Percentiles rank a stretch among this genome's conserved stretches.
Evolutionary conservation across 2,888 invertebrate species (phyloP).

Genomic region (Archaeoteleia sp.): DNA sequence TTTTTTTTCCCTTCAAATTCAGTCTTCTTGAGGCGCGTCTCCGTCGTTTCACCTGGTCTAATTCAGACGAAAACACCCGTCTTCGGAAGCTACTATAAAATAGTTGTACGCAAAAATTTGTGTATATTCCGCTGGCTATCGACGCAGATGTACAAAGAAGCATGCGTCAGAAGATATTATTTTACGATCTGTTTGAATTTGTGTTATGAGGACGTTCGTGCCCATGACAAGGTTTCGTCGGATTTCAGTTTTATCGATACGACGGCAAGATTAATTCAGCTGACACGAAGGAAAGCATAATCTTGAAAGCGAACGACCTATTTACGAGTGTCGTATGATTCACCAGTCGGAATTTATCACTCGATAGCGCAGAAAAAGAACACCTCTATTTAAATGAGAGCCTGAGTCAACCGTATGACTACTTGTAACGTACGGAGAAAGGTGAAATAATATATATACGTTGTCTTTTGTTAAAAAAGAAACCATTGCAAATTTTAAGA

Average conservation of each 20-base stretch:
- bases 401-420: constrained; percentile 17
- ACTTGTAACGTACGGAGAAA: constrained; percentile 23
- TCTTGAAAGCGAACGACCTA: constrained; percentile 57
- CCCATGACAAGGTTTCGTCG: constrained; percentile 36
- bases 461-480: constrained; percentile 24
- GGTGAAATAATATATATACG: constrained; percentile 11
- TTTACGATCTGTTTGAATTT: constrained; percentile 41
- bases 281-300: constrained; percentile 30
- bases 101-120: constrained; percentile 28
- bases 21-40: too few species aligned
- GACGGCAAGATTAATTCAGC: constrained; percentile 45
- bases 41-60: too few species aligned
- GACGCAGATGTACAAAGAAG: constrained; percentile 18
- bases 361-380: constrained; percentile 48
- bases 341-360: constrained; percentile 57
- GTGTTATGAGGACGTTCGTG: constrained; percentile 43
- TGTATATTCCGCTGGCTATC: constrained; percentile 30
- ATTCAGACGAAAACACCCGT: too few species aligned
- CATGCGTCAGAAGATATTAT: constrained; percentile 27
- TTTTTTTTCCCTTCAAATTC: too few species aligned
- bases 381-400: constrained; percentile 18
- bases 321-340: constrained; percentile 58
- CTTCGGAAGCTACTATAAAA: constrained; percentile 19
- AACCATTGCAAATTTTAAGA: too few species aligned
- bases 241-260: constrained; percentile 41